Evolutionary conservation across 2,113 vertebrate genomes (phyloP).

Genomic region (Amblyopsis rosae): DNA sequence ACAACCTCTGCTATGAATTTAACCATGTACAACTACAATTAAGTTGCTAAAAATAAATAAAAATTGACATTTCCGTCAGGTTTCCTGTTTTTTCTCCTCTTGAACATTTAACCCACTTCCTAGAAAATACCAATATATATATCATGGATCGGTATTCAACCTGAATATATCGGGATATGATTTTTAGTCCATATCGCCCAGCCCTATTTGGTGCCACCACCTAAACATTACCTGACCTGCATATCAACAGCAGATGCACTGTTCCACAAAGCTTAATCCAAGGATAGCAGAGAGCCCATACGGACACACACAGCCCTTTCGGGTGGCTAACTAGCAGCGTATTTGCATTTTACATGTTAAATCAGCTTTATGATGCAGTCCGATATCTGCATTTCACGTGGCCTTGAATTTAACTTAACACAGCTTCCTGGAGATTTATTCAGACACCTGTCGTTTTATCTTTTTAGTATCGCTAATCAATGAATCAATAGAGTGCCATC

Average conservation of each 20-base stretch:
- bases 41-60: no score
- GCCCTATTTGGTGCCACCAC: slow-evolving; percentile 47
- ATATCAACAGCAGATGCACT: slow-evolving; percentile 62
- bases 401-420: slow-evolving; percentile 11
- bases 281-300: slow-evolving; percentile 50
- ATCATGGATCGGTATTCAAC: no score
- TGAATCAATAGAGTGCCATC: slow-evolving; percentile 44
- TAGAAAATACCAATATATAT: no score
- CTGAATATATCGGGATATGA: no score
- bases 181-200: no score
- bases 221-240: slow-evolving; percentile 64
- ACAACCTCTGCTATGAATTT: no score
- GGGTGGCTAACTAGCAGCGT: background rate
- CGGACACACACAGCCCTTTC: slow-evolving; percentile 18
- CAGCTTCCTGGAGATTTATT: slow-evolving; percentile 44
- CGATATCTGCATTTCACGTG: slow-evolving; percentile 14
- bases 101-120: no score
- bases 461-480: slow-evolving; percentile 30
- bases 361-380: background rate
- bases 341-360: slow-evolving; percentile 14
- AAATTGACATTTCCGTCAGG: no score
- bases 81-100: no score
- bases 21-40: no score
- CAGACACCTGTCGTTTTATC: slow-evolving; percentile 16
- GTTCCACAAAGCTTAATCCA: slow-evolving; percentile 61